These are phyloP conservation scores for Pycnomerus fuliginosus DNA, from an alignment of 2,888 invertebrate species.

Conservation along the genomic window DNA sequence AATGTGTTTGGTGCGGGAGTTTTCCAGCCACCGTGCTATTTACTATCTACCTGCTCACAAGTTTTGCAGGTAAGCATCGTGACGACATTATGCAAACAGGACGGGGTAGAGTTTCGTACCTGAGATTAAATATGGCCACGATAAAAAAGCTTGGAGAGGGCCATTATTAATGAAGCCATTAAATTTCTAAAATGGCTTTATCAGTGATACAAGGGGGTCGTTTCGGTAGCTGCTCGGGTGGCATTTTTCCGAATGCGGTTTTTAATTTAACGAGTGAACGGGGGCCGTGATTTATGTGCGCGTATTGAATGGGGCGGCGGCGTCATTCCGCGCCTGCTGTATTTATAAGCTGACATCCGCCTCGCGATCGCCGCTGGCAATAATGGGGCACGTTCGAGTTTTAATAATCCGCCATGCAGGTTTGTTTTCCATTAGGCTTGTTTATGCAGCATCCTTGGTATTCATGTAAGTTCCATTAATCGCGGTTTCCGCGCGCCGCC, in stretches of 20 bases:
- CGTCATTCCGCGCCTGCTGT: constrained; percentile 19
- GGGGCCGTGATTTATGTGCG: constrained; percentile 42
- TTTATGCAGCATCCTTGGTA: constrained; percentile 46
- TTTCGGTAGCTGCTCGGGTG: constrained; percentile 15
- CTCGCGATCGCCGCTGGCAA: constrained; percentile 30
- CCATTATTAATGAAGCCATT: constrained; percentile 47
- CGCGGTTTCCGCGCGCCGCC: constrained; percentile 42
- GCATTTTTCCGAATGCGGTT: constrained; percentile 41
- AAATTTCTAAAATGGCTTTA: constrained; percentile 46
- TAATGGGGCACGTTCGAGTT: constrained; percentile 35
- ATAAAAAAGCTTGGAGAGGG: constrained; percentile 32
- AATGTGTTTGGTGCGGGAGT: too few relatives aligned
- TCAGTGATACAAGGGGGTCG: constrained; percentile 40
- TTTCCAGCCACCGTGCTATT: too few relatives aligned
- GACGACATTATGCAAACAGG: constrained; percentile 40
- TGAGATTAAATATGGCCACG: constrained; percentile 36
- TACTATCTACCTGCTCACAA: too few relatives aligned
- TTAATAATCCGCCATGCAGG: constrained; percentile 39
- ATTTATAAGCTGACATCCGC: constrained; percentile 31
- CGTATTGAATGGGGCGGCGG: constrained; percentile 38
- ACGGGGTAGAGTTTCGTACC: constrained; percentile 30
- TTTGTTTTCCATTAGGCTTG: constrained; percentile 47
- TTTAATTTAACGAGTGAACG: constrained; percentile 43
- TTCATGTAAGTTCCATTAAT: constrained; percentile 50
- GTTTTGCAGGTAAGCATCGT: constrained; percentile 30